Evolutionary conservation across 1,140 invertebrate genomes (phyloP), one percentile per base, ranked within the genome.

Genomic region (Andrena cerasifolii): DNA sequence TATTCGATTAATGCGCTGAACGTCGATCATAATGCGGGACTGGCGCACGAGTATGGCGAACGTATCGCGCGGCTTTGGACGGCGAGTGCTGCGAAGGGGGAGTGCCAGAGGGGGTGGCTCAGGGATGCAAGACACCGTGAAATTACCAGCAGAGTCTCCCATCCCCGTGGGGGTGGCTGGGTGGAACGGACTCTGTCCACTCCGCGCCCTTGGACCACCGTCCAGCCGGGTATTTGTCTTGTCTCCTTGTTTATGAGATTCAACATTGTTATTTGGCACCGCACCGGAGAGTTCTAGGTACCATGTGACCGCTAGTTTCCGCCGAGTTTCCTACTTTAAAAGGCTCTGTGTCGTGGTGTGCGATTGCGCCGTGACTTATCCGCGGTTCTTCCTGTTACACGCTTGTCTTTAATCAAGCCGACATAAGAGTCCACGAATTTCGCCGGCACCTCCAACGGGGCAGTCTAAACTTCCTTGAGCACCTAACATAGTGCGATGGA

Each of bases 211-310:
- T 70, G 86, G 85, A 84, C 84, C 83, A 86, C 89, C 88, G 85
- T 82, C 85, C 88, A 88, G 86, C 89, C 88, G 91, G 90, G 91
- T 93, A 93, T 93, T 93, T 93, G 91, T 93, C 92, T 93, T 93
- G 92, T 92, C 91, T 92, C 90, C 91, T 93, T 93, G 92, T 93
- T 93, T 93, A 93, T 93, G 92, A 92, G 92, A 93, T 92, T 92
- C 91, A 91, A 92, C 92, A 92, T 93, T 92, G 92, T 93, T 93
- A 93, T 93, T 93, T 93, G 91, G 91, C 92, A 92, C 91, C 91
- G 89, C 87, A 84, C 89, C 86, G 89, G 90, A 90, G 92, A 91
- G 91, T 93, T 83, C 78, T 82, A 76, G 61, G 77, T 80, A 62
- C 82, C 75, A 78, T 87, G 86, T 81, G 87, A 87, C 89, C 87